Percentiles rank a stretch among this genome's conserved stretches.
phyloP scores from a whole-genome alignment of 2,113 vertebrate species.

The Pseudorhombus dupliciocellatus region DNA sequence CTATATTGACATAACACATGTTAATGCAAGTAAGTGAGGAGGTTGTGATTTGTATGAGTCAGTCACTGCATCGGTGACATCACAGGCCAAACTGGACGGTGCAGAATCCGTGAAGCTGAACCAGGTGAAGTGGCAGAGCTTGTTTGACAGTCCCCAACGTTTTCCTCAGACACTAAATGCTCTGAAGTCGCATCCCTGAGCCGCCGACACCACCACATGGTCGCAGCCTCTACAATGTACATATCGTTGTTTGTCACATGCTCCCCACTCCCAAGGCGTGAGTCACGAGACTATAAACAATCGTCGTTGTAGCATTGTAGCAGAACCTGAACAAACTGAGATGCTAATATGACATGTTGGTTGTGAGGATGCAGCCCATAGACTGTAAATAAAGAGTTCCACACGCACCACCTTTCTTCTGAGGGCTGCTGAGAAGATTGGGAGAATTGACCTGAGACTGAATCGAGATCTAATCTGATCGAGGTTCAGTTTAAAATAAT shows the following conservation, averaged over 20 bases:
- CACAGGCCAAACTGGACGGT: conserved; percentile 65
- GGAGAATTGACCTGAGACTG: too few species aligned
- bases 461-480: conserved; percentile 5
- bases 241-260: conserved; percentile 26
- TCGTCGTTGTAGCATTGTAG: neutral
- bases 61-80: conserved; percentile 45
- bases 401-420: neutral
- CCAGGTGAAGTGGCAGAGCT: conserved; percentile 69
- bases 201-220: neutral
- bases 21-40: neutral
- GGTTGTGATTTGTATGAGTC: conserved; percentile 38
- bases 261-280: too few species aligned
- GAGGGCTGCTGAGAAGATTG: neutral
- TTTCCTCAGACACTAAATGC: conserved; percentile 56
- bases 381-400: too few species aligned
- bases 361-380: conserved; percentile 1
- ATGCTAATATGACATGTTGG: neutral
- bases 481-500: neutral
- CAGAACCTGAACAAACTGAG: neutral
- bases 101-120: conserved; percentile 66
- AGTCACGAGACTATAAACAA: conserved; percentile 1
- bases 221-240: conserved; percentile 11
- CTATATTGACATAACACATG: too few species aligned
- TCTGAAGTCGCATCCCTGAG: conserved; percentile 32
- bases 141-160: conserved; percentile 60